Evolutionary conservation across 2,113 vertebrate genomes (phyloP), one percentile per base, ranked within the genome.

Genomic region (Gnathonemus longibarbis): DNA sequence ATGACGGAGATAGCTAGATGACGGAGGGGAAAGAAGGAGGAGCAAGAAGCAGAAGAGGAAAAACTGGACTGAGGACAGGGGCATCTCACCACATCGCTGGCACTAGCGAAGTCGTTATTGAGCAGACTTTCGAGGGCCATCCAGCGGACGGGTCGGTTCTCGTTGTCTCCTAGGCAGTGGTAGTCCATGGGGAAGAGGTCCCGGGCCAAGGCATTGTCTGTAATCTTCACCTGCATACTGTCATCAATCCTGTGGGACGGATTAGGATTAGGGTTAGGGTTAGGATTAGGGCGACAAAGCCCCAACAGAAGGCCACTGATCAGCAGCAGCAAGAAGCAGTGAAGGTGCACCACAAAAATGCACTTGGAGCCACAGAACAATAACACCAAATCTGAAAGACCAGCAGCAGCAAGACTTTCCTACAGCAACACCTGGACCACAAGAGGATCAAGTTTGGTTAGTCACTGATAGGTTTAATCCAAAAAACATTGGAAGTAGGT

Each of bases 101-200:
- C 98, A 24, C 97, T 99, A 80, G 98, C 99, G 91, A 99, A 99
- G 80, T 99, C 98, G 5, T 98, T 98, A 95, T 99, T 98, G 50
- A 99, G 97, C 92, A 99, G 94, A 92, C 98, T 99, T 91, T 99
- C 98, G 66, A 99, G 97, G 88, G 98, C 98, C 98, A 99, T 99
- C 98, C 98, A 99, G 74, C 98, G 97, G 27, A 99, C 98, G 0
- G 98, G 98, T 19, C 98, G 95, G 94, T 99, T 99, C 93, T 99
- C 98, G 5, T 99, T 99, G 92, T 99, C 98, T 89, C 98, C 98
- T 80, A 99, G 96, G 93, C 98, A 99, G 93, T 99, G 98, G 94
- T 99, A 99, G 93, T 99, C 98, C 98, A 99, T 99, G 53, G 98
- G 98, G 93, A 99, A 99, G 0, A 99, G 96, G 93, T 99, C 98